phyloP scores from a whole-genome alignment of 2,113 vertebrate species.

The Atherinomorus stipes region DNA sequence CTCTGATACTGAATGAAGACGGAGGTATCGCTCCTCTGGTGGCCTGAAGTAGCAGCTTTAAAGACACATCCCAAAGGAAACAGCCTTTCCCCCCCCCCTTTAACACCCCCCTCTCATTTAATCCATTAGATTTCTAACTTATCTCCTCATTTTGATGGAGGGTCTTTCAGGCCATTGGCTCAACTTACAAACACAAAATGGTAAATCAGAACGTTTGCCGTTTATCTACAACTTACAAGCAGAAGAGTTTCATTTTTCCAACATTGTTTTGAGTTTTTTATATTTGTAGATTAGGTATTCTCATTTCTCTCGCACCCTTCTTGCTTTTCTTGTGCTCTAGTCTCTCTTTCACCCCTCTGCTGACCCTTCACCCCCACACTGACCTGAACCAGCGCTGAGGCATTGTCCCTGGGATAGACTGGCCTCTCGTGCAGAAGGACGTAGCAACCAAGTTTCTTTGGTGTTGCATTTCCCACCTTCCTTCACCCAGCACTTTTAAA shows the following conservation, averaged over 20 bases:
- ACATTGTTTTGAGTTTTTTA: background rate
- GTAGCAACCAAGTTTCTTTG: slow-evolving; percentile 1
- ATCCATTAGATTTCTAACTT: background rate
- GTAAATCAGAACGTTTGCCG: background rate
- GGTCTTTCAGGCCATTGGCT: background rate
- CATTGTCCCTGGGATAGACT: slow-evolving; percentile 12
- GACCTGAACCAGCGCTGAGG: slow-evolving; percentile 39
- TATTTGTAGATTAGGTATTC: background rate
- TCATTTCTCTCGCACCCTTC: background rate
- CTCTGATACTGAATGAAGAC: slow-evolving; percentile 38
- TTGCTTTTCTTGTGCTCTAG: background rate
- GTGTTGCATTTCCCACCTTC: background rate
- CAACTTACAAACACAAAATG: background rate
- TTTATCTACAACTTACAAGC: background rate
- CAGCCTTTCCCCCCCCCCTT: background rate
- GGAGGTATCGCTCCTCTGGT: slow-evolving; percentile 72
- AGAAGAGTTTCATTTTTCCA: background rate
- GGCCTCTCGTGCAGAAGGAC: slow-evolving; percentile 19
- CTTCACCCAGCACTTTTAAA: background rate
- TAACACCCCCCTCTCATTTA: background rate
- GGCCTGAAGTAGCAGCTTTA: slow-evolving; percentile 46
- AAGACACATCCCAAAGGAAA: slow-evolving; percentile 70
- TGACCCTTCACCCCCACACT: slow-evolving; percentile 45
- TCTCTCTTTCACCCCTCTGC: slow-evolving; percentile 34
- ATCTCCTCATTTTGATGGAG: background rate